Conservation (phyloP, 2,888 invertebrate species). For the Aporophyla lueneburgensis region DNA sequence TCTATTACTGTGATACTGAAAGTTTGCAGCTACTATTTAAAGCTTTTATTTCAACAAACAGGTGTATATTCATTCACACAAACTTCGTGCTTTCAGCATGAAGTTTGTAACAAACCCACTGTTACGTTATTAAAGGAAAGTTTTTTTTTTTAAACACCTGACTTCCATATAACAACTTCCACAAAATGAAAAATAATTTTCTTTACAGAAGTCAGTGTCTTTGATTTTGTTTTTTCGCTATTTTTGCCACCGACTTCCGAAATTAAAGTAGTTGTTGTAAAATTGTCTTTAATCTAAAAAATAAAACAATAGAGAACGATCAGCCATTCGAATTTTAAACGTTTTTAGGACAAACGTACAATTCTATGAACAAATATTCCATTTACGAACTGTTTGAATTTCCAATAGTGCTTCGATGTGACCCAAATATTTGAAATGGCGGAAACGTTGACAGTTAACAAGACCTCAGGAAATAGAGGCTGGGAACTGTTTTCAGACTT, state of each 20-base stretch:
- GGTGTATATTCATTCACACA: not conserved
- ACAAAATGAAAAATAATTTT: no score
- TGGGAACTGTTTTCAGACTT: conserved; percentile 21
- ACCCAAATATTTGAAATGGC: conserved; percentile 39
- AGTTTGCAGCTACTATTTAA: conserved; percentile 2
- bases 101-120: not conserved
- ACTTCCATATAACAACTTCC: no score
- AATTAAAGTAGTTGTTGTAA: no score
- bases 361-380: conserved; percentile 14
- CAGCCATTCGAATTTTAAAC: conserved; percentile 9
- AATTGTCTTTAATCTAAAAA: not conserved
- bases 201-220: no score
- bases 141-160: no score
- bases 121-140: not conserved
- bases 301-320: not conserved
- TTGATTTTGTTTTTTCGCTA: no score
- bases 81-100: no score
- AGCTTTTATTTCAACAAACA: not conserved
- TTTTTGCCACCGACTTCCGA: no score
- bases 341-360: conserved; percentile 2
- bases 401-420: conserved; percentile 28
- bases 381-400: conserved; percentile 40
- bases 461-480: conserved; percentile 42
- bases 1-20: conserved; percentile 7
- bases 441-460: conserved; percentile 40